These are phyloP conservation scores for Pseudotriccus pelzelni DNA, from an alignment of 2,797 vertebrate genomes.

Conservation along the genomic window DNA sequence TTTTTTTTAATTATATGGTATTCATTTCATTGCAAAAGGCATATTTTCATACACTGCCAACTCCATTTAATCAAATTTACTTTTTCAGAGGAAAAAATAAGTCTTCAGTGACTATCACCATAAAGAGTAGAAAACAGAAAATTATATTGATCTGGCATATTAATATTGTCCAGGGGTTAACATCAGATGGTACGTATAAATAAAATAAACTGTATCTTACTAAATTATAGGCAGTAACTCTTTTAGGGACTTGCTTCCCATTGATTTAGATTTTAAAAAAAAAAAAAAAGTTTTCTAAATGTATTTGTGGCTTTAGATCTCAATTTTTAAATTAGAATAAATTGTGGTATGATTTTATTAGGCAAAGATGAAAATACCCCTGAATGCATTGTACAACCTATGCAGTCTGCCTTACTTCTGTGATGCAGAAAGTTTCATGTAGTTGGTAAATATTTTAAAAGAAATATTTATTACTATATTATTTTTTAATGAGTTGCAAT, in stretches of 20 bases:
- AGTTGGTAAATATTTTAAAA: constrained; percentile 14
- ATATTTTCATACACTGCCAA: neutral
- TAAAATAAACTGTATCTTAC: neutral
- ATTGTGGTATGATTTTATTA: neutral
- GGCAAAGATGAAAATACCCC: neutral
- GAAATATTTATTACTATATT: neutral
- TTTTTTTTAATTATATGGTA: neutral
- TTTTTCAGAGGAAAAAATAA: neutral
- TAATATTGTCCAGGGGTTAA: neutral
- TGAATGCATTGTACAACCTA: neutral
- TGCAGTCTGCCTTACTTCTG: neutral
- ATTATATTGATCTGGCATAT: neutral
- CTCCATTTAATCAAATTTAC: neutral
- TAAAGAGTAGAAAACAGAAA: neutral
- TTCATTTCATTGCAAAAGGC: neutral
- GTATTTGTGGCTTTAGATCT: neutral
- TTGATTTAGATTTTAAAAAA: neutral
- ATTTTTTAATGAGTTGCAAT: neutral
- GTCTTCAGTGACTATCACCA: neutral
- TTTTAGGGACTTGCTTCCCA: neutral
- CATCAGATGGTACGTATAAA: neutral
- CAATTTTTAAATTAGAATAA: neutral
- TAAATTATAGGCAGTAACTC: neutral
- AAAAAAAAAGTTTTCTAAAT: neutral
- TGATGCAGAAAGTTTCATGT: neutral